Base-by-base conservation (phyloP, 1,140 invertebrate species). In the Sitophilus oryzae region DNA sequence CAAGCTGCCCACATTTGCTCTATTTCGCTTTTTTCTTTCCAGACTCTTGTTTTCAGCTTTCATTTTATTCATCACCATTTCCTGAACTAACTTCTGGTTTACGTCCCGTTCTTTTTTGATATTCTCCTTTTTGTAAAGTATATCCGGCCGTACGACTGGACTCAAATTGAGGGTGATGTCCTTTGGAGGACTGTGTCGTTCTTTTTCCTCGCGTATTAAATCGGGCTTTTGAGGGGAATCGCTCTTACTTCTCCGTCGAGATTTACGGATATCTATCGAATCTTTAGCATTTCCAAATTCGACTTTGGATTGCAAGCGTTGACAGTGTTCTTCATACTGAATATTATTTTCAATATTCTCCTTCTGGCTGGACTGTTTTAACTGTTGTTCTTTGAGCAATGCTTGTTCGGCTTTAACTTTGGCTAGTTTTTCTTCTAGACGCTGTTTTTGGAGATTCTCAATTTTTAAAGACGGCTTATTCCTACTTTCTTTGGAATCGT, bases 1-100 rank as follows among this genome's bases (percentile, higher is more conserved):
- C 43, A 62, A 51, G 45, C 37, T 43, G 4, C 37, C 19, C 10
- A 51, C 2, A 20, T 52, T 62, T 14, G 55, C 50, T 10, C 64
- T 50, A 48, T 58, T 62, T 21, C 69, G 41, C 35, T 60, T 59
- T 22, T 66, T 65, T 16, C 64, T 44, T 38, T 71, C 68, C 18
- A 71, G 42, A 16, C 61, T 77, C 58, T 82, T 82, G 55, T 83
- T 84, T 57, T 83, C 81, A 10, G 81, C 79, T 57, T 82, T 78
- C 40, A 88, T 75, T 66, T 86, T 86, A 45, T 85, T 85, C 81
- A 89, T 85, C 20, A 90, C 79, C 66, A 90, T 75, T 67, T 88
- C 84, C 62, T 88, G 83, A n/a, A 71, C 59, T 6, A 71, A 51
- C 40, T 64, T 69, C 50, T 70, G 68, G 43, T 70, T 71, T n/a